These are phyloP conservation scores for Poecilia gillii DNA, from an alignment of 2,797 vertebrate genomes.

Conservation along the genomic window DNA sequence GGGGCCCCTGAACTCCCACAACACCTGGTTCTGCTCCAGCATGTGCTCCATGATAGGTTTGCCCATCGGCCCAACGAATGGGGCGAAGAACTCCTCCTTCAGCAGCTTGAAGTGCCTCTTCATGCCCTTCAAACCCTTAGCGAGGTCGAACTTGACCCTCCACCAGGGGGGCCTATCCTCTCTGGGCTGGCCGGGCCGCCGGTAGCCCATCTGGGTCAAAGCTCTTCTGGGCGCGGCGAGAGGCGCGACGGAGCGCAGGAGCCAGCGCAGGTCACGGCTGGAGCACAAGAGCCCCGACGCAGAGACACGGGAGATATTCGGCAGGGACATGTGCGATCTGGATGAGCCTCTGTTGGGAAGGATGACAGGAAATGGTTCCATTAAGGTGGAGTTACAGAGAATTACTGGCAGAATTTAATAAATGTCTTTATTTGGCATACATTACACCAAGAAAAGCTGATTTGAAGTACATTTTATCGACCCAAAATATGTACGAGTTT, in stretches of 20 bases:
- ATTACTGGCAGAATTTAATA: background rate
- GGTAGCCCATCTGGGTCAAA: constrained; percentile 72
- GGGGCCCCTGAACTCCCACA: constrained; percentile 91
- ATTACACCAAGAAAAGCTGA: background rate
- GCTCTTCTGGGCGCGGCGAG: constrained; percentile 48
- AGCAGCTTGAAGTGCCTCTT: constrained; percentile 82
- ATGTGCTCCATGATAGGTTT: constrained; percentile 75
- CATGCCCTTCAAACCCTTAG: constrained; percentile 82
- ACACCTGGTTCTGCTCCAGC: constrained; percentile 86
- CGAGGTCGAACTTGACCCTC: constrained; percentile 79
- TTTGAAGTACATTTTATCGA: background rate
- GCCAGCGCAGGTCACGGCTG: constrained; percentile 33
- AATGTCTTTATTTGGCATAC: background rate
- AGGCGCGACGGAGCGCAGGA: constrained; percentile 27
- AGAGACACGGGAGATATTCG: constrained; percentile 45
- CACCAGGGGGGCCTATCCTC: constrained; percentile 78
- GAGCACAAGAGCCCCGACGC: constrained; percentile 47
- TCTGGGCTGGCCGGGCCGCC: constrained; percentile 82
- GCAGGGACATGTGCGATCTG: constrained; percentile 57
- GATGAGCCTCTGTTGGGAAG: constrained; percentile 37
- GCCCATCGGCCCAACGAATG: constrained; percentile 82
- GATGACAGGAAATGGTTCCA: constrained; percentile 1
- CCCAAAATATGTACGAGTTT: background rate
- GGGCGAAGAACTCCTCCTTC: constrained; percentile 79
- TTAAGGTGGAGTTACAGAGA: background rate